phyloP scores from a whole-genome alignment of 2,888 invertebrate genomes.

The Phalangium opilio region DNA sequence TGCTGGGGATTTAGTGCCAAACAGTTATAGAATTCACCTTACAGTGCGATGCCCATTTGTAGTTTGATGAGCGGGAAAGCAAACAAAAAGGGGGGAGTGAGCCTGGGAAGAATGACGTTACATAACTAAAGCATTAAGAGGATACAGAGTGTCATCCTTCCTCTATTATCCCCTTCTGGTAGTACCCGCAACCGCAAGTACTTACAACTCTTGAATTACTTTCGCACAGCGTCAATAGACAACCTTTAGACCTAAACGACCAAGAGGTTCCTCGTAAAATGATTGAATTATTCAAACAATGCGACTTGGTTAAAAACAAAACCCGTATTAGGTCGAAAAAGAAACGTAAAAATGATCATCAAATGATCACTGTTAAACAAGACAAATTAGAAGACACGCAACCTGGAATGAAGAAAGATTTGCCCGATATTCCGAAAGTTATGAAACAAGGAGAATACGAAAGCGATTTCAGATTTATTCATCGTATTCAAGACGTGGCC shows the following conservation, averaged over 20 bases:
- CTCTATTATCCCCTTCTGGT: too few relatives aligned
- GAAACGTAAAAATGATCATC: slow-evolving; percentile 12
- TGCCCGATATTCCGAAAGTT: slow-evolving; percentile 3
- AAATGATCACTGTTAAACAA: slow-evolving; percentile 9
- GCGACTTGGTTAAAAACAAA: slow-evolving; percentile 6
- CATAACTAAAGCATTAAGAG: too few relatives aligned
- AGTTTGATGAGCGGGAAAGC: too few relatives aligned
- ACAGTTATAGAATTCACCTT: too few relatives aligned
- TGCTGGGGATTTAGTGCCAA: too few relatives aligned
- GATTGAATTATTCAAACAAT: slow-evolving; percentile 8
- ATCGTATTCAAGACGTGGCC: slow-evolving; percentile 7
- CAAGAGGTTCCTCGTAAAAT: slow-evolving; percentile 6
- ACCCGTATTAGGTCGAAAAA: slow-evolving; percentile 9
- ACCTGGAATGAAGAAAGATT: slow-evolving; percentile 2
- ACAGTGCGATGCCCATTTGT: too few relatives aligned
- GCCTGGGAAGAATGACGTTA: too few relatives aligned
- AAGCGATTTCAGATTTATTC: slow-evolving; percentile 9
- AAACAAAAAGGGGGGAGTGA: too few relatives aligned
- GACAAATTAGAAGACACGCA: slow-evolving; percentile 6
- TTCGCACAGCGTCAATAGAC: slow-evolving; percentile 5
- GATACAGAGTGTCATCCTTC: too few relatives aligned
- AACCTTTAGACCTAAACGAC: slow-evolving; percentile 4
- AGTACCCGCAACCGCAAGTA: too few relatives aligned
- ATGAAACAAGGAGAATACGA: slow-evolving; percentile 10
- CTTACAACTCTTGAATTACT: too few relatives aligned